Base-by-base conservation (phyloP, 2,797 vertebrate genomes). In the Cyprinodon diabolis region DNA sequence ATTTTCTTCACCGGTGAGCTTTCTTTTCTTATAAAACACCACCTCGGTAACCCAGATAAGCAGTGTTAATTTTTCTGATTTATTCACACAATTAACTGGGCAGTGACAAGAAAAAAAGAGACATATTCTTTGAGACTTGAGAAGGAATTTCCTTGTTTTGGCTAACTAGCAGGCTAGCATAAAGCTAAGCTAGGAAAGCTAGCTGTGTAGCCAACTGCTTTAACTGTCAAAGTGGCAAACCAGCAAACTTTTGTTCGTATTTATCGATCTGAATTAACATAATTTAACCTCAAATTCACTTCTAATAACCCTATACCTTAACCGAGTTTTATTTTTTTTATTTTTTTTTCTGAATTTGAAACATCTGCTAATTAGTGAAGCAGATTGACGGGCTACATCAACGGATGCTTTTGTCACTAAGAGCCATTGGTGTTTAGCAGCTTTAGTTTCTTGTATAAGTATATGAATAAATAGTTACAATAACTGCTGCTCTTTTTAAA, bases 1-100 rank as follows among this genome's bases (percentile, higher is more conserved):
- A 87, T 99, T 98, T 94, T 92, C 97, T 84, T 96, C 96, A 19
- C 97, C 98, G 96, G 98, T 99, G 95, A 96, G 97, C 87, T 43
- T 69, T 78, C 72, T 74, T 72, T 52, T 81, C 74, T 72, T 35
- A 48, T 51, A 69, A 71, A 74, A 66, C 12, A 57, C 15, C 76
- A 62, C 69, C 4, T 55, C 68, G 66, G 37, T 60, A 37, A 48
- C 66, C 25, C 47, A 35, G 51, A 47, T 23, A 1, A 55, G 40
- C 37, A 35, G 37, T 21, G 11, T 1, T 60, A 37, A 17, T 3
- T 43, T 68, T 23, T 13, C 37, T 0, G 9, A 2, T 4, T 1
- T 6, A 1, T 4, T 6, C 4, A 9, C 0, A 3, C 1, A 1
- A 71, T 8, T 52, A 37, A 13, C 35, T 9, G 51, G 47, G 48